Base-by-base conservation (phyloP, 2,113 vertebrate species). In the Pyrgilauda ruficollis region DNA sequence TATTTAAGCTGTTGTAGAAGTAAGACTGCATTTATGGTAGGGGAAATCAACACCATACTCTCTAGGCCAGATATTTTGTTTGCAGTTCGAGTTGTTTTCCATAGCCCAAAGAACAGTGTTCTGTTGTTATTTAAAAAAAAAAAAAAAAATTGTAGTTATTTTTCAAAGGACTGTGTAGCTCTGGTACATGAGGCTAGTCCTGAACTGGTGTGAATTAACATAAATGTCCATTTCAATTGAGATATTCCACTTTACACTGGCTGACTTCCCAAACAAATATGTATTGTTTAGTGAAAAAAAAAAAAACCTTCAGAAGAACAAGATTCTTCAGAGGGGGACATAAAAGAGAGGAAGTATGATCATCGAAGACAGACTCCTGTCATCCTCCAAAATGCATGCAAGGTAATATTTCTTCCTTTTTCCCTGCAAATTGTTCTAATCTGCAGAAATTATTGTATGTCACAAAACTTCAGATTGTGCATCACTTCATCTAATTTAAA, bases 21-120 rank as follows among this genome's bases (percentile, higher is more conserved):
- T 79, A 62, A 87, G 35, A 9, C 35, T 90, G 33, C 15, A 86
- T 92, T 92, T 56, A 7, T 72, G 27, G 39, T 64, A 70, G 44
- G 37, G 62, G 19, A 93, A 90, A 90, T 84, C 79, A 94, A 37
- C 87, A 94, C 20, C 15, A 15, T 64, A 8, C 8, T 68, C 73
- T 49, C 41, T 59, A 37, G 80, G 76, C 75, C 92, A 96, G 80
- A 75, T 63, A 84, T 74, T 84, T 95, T 68, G 35, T 74, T 78
- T 92, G 83, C 93, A 94, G 52, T 56, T 56, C 78, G 68, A 88
- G 47, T 37, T 93, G 61, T 63, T 96, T 94, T 84, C 37, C 52
- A 75, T 14, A 72, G 47, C n/a, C 37, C 22, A 72, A 70, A 87
- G 43, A 77, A 33, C 26, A 86, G 20, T 27, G 22, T 86, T 90